Evolutionary conservation across 2,797 vertebrate species (phyloP), one percentile per base, ranked within the genome.

Genomic region (Mus caroli): DNA sequence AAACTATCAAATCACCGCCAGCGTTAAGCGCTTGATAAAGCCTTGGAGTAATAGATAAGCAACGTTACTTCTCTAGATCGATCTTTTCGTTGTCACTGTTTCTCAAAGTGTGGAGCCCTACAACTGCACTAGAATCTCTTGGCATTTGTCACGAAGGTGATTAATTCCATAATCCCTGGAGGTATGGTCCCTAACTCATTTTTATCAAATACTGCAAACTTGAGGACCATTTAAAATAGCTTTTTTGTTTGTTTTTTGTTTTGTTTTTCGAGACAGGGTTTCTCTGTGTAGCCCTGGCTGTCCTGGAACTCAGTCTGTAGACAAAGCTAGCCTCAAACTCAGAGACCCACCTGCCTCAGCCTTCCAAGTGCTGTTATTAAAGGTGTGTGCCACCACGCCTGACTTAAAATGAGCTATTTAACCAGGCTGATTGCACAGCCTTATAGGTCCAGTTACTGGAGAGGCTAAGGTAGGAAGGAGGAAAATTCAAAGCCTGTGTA

Each of bases 141-240:
- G 64, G 54, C 43, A 50, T 31, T 84, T 76, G 37, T 52, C 87
- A 79, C 12, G 83, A 80, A 84, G 14, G 50, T 50, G 78, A 31
- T 50, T 86, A 22, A 89, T 78, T 91, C 52, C 37, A 50, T 60
- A 79, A 37, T n/a, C 28, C 88, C 60, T 50, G 50, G 17, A 60
- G 31, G 8, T n/a, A 78, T 17, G 31, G 62, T 28, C 24, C 40
- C 71, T 95, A 82, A 85, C 94, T 46, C 52, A 88, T 46, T 92
- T 88, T 90, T 88, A 58, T 73, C 43, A 94, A 84, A 52, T 80
- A 91, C 34, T 84, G 13, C 58, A 92, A 92, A 22, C 31, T 71
- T 90, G 93, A 91, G n/a, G 12, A 43, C n/a, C 58, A 85, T 82
- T 90, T 90, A 94, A 94, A 94, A 78, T 73, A 97, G 24, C 69